Percentiles rank a stretch among this genome's conserved stretches.
These are phyloP conservation scores for Aplochiton taeniatus DNA, from an alignment of 2,797 vertebrate genomes.

Conservation along the genomic window DNA sequence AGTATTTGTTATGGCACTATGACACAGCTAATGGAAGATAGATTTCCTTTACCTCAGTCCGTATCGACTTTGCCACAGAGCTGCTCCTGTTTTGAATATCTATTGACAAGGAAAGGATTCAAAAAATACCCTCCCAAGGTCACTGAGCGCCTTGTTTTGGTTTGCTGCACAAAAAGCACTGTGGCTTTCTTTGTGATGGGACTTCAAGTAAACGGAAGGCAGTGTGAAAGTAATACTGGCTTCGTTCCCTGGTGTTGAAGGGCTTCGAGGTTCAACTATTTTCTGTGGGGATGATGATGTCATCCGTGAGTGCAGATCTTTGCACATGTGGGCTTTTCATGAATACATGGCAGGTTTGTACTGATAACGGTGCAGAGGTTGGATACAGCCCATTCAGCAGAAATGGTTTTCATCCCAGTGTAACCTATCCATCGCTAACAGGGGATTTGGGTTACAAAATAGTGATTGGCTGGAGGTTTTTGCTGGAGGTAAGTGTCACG, in stretches of 20 bases:
- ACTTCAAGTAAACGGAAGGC: slow-evolving; percentile 22
- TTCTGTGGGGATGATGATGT: slow-evolving; percentile 33
- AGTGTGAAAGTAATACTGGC: slow-evolving; percentile 22
- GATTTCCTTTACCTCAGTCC: slow-evolving; percentile 44
- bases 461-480: too few species aligned
- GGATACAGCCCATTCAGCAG: slow-evolving; percentile 34
- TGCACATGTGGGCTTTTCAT: not conserved
- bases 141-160: not conserved
- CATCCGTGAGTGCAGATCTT: too few species aligned
- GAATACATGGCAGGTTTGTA: too few species aligned
- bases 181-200: slow-evolving; percentile 2
- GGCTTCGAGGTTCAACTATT: slow-evolving; percentile 12
- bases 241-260: slow-evolving; percentile 21
- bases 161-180: not conserved
- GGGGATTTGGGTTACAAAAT: too few species aligned
- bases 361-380: slow-evolving; percentile 55
- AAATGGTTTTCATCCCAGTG: slow-evolving; percentile 41
- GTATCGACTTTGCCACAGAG: slow-evolving; percentile 21
- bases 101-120: not conserved
- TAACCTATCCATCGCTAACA: not conserved
- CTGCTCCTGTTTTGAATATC: slow-evolving; percentile 31
- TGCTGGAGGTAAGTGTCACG: too few species aligned
- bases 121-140: slow-evolving; percentile 16
- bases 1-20: slow-evolving; percentile 4
- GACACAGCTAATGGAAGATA: slow-evolving; percentile 43